Percentiles rank a stretch among this genome's conserved stretches.
These are phyloP conservation scores for Ovis aries DNA, from an alignment of 2,113 vertebrate species.

Conservation along the genomic window ARS-UI_Ramb_v3.0 NC_056058.1:60821001-60821500, in stretches of 20 bases:
- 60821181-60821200: not conserved
- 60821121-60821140: not conserved
- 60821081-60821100: constrained; percentile 24
- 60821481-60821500: not conserved
- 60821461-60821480: not conserved
- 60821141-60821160: not conserved
- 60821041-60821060: not conserved
- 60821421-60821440: not conserved
- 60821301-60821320: constrained; percentile 28
- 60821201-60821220: constrained; percentile 33
- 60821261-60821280: not conserved
- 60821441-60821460: not conserved
- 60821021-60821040: constrained; percentile 7
- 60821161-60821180: not conserved
- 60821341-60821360: not conserved
- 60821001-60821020: not conserved
- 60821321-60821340: constrained; percentile 18
- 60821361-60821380: not conserved
- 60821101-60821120: not conserved
- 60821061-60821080: not conserved
- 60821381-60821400: not conserved
- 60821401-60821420: not conserved
- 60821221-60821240: constrained; percentile 54
- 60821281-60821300: constrained; percentile 54
- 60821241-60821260: constrained; percentile 65